Evolutionary conservation across 2,888 invertebrate genomes (phyloP).

Genomic region (Drosophila sordidula): DNA sequence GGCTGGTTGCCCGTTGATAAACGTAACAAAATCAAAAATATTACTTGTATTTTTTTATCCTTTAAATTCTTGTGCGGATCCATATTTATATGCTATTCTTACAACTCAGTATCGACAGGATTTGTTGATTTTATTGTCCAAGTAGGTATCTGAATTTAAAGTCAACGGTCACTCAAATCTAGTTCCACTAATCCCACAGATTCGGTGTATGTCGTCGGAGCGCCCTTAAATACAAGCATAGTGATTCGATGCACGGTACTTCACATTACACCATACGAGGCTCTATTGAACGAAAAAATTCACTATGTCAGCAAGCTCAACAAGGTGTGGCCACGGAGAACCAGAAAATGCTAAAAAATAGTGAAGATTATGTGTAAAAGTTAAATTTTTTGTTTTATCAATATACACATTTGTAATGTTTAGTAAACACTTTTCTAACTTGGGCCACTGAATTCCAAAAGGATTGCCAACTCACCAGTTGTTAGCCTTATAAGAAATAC

Average conservation of each 20-base stretch:
- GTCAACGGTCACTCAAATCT: too few species aligned
- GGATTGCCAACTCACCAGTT: too few species aligned
- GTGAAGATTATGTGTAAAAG: slow-evolving; percentile 82
- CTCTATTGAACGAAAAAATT: slow-evolving; percentile 70
- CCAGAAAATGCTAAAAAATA: slow-evolving; percentile 77
- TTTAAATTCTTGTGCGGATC: slow-evolving; percentile 96
- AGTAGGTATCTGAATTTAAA: slow-evolving; percentile 84
- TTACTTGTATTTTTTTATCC: slow-evolving; percentile 96
- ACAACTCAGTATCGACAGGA: slow-evolving; percentile 94
- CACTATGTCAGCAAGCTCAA: slow-evolving; percentile 50
- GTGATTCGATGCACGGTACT: slow-evolving; percentile 80
- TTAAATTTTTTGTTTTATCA: not conserved
- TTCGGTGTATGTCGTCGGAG: slow-evolving; percentile 86
- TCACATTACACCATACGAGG: slow-evolving; percentile 77
- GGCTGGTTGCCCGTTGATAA: slow-evolving; percentile 93
- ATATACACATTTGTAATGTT: slow-evolving; percentile 1
- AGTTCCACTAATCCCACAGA: slow-evolving; percentile 72
- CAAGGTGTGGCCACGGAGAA: slow-evolving; percentile 60
- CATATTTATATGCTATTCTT: slow-evolving; percentile 95
- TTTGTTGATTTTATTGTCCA: slow-evolving; percentile 88
- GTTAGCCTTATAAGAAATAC: not conserved
- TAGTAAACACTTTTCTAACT: not conserved
- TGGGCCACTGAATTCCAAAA: not conserved
- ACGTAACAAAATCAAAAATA: slow-evolving; percentile 92
- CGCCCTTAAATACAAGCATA: slow-evolving; percentile 86